Evolutionary conservation across 2,113 vertebrate genomes (phyloP).

Genomic region (Speoplatyrhinus poulsoni): DNA sequence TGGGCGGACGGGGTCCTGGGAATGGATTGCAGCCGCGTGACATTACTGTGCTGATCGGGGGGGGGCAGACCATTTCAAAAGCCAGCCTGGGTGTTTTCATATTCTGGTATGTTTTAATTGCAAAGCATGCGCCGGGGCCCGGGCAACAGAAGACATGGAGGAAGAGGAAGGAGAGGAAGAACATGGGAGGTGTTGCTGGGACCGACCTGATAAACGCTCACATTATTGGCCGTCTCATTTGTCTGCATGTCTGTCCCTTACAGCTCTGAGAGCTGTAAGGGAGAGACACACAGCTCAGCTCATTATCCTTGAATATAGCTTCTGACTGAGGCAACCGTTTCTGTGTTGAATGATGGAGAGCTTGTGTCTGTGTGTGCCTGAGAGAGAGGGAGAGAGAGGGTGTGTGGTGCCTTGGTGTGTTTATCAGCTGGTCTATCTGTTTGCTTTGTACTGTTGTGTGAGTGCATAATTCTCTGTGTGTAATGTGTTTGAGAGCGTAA

Average conservation of each 20-base stretch:
- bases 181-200: conserved; percentile 53
- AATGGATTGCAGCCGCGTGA: conserved; percentile 59
- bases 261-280: conserved; percentile 39
- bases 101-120: conserved; percentile 74
- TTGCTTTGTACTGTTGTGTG: conserved; percentile 12
- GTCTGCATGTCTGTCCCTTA: conserved; percentile 44
- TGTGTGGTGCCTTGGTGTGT: conserved; percentile 10
- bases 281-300: conserved; percentile 32
- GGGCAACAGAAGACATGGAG: conserved; percentile 39
- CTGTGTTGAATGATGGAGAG: conserved; percentile 15
- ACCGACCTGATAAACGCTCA: conserved; percentile 67
- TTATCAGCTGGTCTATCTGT: not conserved
- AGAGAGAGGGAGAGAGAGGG: not conserved
- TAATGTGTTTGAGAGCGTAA: conserved; percentile 26
- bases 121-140: conserved; percentile 41
- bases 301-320: conserved; percentile 58
- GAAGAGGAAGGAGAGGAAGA: conserved; percentile 38
- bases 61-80: conserved; percentile 55
- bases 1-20: conserved; percentile 45
- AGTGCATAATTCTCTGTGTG: conserved; percentile 3
- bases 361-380: conserved; percentile 1
- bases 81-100: conserved; percentile 59
- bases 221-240: conserved; percentile 62
- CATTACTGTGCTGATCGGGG: conserved; percentile 66
- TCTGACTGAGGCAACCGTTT: conserved; percentile 36